phyloP scores from a whole-genome alignment of 1,140 invertebrate species.

The Gryon sp. region DNA sequence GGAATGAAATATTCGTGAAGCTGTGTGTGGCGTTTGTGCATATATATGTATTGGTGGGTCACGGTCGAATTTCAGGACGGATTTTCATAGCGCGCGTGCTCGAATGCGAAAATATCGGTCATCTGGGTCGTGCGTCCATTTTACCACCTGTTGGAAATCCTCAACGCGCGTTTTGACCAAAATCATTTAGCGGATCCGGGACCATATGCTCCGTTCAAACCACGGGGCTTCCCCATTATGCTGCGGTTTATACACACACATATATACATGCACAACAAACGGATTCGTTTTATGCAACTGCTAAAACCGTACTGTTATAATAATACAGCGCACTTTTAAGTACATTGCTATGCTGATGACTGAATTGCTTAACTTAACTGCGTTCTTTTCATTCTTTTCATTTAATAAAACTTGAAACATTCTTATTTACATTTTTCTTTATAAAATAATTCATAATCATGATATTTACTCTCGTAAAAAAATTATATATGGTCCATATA shows the following conservation, averaged over 20 bases:
- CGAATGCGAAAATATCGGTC: slow-evolving; percentile 62
- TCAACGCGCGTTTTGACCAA: slow-evolving; percentile 57
- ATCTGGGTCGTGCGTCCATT: slow-evolving; percentile 66
- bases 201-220: slow-evolving; percentile 66
- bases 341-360: background rate
- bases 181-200: slow-evolving; percentile 58
- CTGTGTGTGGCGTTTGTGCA: background rate
- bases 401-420: too few species aligned
- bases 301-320: background rate
- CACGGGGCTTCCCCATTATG: background rate
- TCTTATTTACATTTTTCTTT: too few species aligned
- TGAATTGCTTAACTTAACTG: background rate
- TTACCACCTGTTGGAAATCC: slow-evolving; percentile 71
- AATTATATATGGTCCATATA: too few species aligned
- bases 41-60: slow-evolving; percentile 28
- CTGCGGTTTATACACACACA: slow-evolving; percentile 9
- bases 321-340: background rate
- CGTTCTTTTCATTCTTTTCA: too few species aligned
- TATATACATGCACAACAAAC: too few species aligned
- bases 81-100: slow-evolving; percentile 50
- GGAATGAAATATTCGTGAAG: background rate
- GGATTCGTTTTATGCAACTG: slow-evolving; percentile 29
- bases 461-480: too few species aligned
- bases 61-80: slow-evolving; percentile 50
- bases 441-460: too few species aligned